Evolutionary conservation across 2,888 invertebrate genomes (phyloP).

Genomic region (Trissonchulus latispiculum): DNA sequence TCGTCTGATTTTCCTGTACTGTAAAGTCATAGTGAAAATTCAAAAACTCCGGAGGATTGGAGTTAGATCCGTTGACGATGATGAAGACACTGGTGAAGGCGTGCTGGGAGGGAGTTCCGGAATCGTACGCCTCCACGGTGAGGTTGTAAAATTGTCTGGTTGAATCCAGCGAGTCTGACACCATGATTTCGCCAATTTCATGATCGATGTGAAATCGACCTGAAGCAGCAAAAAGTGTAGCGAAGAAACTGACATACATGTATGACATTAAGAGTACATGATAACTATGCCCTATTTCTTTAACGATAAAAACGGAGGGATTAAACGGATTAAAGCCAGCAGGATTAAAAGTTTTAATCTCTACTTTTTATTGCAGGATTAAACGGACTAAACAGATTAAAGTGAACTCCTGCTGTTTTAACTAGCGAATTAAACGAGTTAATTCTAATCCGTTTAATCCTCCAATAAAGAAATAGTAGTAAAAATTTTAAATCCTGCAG

Average conservation of each 20-base stretch:
- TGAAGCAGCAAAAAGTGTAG: too few relatives aligned
- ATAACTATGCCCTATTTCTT: too few relatives aligned
- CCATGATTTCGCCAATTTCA: neutral
- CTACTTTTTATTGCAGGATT: neutral
- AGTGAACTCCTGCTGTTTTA: too few relatives aligned
- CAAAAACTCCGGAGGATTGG: slow-evolving; percentile 14
- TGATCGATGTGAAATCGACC: slow-evolving; percentile 17
- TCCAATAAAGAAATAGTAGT: too few relatives aligned
- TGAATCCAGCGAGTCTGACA: neutral
- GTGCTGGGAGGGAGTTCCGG: slow-evolving; percentile 6
- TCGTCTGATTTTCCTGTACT: slow-evolving; percentile 83
- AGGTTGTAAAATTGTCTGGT: neutral
- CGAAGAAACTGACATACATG: too few relatives aligned
- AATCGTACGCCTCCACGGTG: slow-evolving; percentile 19
- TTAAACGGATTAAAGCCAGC: too few relatives aligned
- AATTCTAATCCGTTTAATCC: too few relatives aligned
- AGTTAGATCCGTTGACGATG: slow-evolving; percentile 15
- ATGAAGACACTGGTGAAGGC: neutral
- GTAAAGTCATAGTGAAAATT: slow-evolving; percentile 45
- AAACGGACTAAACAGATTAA: too few relatives aligned
- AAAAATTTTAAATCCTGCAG: too few relatives aligned
- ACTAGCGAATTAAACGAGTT: too few relatives aligned
- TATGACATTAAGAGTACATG: too few relatives aligned
- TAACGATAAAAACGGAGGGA: too few relatives aligned
- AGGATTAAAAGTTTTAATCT: neutral